These are phyloP conservation scores for Lasioglossum pauxillum DNA, from an alignment of 2,888 invertebrate genomes.

Conservation along the genomic window DNA sequence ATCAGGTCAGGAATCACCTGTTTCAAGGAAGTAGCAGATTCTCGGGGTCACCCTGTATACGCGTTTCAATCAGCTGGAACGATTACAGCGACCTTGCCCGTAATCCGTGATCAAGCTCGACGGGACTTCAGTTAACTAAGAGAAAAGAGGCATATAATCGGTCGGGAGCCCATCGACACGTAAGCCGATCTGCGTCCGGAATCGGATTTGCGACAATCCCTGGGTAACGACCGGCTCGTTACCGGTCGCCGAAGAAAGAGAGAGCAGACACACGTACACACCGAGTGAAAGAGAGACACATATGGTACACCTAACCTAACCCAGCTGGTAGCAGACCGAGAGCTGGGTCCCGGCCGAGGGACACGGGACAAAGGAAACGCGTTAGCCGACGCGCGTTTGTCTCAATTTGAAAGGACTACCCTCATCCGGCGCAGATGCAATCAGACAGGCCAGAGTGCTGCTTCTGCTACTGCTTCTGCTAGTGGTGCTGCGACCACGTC, in stretches of 20 bases:
- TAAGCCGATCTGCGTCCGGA: slow-evolving; percentile 8
- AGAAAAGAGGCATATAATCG: slow-evolving; percentile 21
- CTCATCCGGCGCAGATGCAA: slow-evolving; percentile 42
- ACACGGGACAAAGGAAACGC: slow-evolving; percentile 53
- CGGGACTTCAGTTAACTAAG: background rate
- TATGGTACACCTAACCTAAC: background rate
- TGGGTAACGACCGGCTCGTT: slow-evolving; percentile 48
- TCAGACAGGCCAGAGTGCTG: slow-evolving; percentile 36
- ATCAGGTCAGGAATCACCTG: background rate
- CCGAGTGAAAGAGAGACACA: background rate
- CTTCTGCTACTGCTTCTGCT: slow-evolving; percentile 4
- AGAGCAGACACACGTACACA: background rate
- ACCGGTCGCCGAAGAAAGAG: slow-evolving; percentile 22
- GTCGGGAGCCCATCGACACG: slow-evolving; percentile 9
- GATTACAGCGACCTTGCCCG: slow-evolving; percentile 8
- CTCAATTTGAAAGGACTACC: slow-evolving; percentile 54
- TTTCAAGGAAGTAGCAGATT: background rate
- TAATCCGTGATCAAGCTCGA: background rate
- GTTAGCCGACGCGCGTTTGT: slow-evolving; percentile 57
- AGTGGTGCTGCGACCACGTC: background rate
- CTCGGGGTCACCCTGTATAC: background rate
- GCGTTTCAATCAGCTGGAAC: background rate
- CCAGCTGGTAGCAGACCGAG: background rate
- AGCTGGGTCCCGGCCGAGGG: slow-evolving; percentile 13
- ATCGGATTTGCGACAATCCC: slow-evolving; percentile 38